These are phyloP conservation scores for Redunca redunca DNA, from an alignment of 2,113 vertebrate genomes.

Conservation along the genomic window DNA sequence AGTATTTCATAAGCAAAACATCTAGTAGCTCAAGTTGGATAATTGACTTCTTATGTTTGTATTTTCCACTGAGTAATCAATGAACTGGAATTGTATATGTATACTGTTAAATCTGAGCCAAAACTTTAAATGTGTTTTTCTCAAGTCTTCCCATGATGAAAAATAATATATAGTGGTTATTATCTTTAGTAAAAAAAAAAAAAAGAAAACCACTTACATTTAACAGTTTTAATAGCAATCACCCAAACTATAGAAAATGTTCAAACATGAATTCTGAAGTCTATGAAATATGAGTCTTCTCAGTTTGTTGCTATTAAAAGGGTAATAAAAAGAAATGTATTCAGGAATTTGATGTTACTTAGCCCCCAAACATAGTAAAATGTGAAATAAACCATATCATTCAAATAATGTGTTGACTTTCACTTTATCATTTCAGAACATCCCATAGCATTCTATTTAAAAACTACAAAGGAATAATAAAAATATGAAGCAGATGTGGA, in stretches of 20 bases:
- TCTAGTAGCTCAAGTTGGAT: background rate
- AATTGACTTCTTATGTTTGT: background rate
- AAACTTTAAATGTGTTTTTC: conserved; percentile 26
- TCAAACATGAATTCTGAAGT: conserved; percentile 19
- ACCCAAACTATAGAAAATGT: background rate
- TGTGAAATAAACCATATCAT: conserved; percentile 60
- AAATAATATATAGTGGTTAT: background rate
- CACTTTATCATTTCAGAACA: conserved; percentile 18
- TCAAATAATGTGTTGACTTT: conserved; percentile 34
- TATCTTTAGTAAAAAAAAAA: conserved; percentile 2
- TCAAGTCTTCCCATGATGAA: conserved; percentile 20
- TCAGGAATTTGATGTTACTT: background rate
- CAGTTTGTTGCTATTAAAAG: background rate
- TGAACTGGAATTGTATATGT: background rate
- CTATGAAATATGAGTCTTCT: background rate
- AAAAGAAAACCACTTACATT: background rate
- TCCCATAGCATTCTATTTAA: background rate
- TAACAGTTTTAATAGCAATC: background rate
- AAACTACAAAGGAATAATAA: background rate
- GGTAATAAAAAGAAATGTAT: background rate
- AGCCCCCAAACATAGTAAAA: background rate
- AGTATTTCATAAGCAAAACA: background rate
- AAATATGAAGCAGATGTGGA: background rate
- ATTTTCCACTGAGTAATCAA: background rate
- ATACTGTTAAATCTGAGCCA: background rate